Percentiles rank a stretch among this genome's conserved stretches.
phyloP scores from a whole-genome alignment of 2,888 invertebrate genomes.

The Chrysotoxum bicinctum region DNA sequence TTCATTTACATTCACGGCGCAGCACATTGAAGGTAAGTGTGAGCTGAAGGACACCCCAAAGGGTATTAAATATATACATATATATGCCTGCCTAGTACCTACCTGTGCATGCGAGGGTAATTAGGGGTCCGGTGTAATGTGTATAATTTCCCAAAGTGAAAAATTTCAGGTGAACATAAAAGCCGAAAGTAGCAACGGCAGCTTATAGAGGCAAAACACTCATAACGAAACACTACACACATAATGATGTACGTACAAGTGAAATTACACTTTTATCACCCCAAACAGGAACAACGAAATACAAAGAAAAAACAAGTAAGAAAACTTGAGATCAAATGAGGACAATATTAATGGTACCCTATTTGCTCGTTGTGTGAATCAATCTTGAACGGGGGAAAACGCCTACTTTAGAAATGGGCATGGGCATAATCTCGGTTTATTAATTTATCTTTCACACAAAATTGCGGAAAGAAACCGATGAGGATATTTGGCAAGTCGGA shows the following conservation, averaged over 20 bases:
- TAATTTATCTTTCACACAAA: neutral
- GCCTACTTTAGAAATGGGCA: neutral
- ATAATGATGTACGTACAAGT: slow-evolving; percentile 56
- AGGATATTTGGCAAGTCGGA: too few relatives aligned
- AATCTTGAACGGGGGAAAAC: neutral
- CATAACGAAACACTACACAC: slow-evolving; percentile 6
- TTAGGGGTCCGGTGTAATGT: slow-evolving; percentile 62
- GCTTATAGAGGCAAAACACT: slow-evolving; percentile 1
- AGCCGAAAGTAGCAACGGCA: slow-evolving; percentile 26
- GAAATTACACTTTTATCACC: slow-evolving; percentile 68
- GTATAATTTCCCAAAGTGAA: slow-evolving; percentile 72
- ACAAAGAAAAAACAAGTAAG: neutral
- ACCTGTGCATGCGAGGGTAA: slow-evolving; percentile 48
- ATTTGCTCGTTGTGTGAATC: neutral
- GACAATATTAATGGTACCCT: slow-evolving; percentile 14
- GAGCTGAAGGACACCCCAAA: slow-evolving; percentile 65
- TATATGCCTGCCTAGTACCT: neutral
- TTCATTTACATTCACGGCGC: slow-evolving; percentile 12
- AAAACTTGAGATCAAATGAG: neutral
- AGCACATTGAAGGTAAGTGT: slow-evolving; percentile 34
- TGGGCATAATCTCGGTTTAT: neutral
- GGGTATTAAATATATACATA: neutral
- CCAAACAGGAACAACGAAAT: neutral
- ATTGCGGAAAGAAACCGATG: too few relatives aligned
- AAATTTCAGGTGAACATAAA: slow-evolving; percentile 65